phyloP scores from a whole-genome alignment of 2,888 invertebrate genomes.

The Anticlea derivata region DNA sequence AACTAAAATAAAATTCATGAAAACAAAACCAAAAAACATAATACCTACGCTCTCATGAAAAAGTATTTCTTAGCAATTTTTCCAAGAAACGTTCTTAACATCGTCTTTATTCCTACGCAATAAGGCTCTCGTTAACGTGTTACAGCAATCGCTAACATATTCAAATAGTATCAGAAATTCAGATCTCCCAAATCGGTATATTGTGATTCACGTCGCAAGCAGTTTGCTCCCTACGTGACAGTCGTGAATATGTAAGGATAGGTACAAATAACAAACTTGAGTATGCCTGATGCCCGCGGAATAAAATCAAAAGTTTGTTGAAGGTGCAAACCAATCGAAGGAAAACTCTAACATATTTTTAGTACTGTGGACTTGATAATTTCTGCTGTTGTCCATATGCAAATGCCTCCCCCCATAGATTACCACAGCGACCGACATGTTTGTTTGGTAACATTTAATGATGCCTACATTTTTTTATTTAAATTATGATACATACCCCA shows the following conservation, averaged over 20 bases:
- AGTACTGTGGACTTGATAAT: too few relatives aligned
- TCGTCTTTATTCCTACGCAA: neutral
- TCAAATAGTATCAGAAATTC: conserved; percentile 19
- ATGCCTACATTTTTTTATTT: too few relatives aligned
- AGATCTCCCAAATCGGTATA: conserved; percentile 19
- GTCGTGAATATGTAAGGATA: conserved; percentile 6
- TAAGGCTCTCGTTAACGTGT: conserved; percentile 1
- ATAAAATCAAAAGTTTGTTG: neutral
- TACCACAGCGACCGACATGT: too few relatives aligned
- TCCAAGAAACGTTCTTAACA: neutral
- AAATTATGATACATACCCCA: too few relatives aligned
- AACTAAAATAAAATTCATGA: too few relatives aligned
- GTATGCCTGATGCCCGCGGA: neutral
- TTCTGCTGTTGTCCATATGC: too few relatives aligned
- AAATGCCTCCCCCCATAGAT: too few relatives aligned
- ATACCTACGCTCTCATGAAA: neutral
- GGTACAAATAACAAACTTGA: conserved; percentile 17
- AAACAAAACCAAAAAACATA: neutral
- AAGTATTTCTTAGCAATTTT: conserved; percentile 8
- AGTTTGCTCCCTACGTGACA: conserved; percentile 22
- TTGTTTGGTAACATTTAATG: too few relatives aligned
- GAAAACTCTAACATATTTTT: neutral
- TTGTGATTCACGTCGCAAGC: conserved; percentile 19
- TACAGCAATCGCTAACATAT: conserved; percentile 9
- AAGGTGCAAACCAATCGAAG: neutral